Percentiles rank a stretch among this genome's conserved stretches.
Conservation (phyloP, 1,140 invertebrate species). For the Aphaenogaster rudis region DNA sequence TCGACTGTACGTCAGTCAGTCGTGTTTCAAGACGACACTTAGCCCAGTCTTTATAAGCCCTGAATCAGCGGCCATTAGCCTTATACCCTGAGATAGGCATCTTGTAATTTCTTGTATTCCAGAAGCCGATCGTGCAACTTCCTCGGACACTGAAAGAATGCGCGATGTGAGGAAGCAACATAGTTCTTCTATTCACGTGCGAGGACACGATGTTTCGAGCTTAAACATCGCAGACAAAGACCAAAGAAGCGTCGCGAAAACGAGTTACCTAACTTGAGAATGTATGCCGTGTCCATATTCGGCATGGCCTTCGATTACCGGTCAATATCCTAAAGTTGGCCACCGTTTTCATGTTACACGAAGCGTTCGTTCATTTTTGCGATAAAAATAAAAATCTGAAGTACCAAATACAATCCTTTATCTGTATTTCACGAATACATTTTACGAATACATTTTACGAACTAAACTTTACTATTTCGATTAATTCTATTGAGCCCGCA, state of each 20-base stretch:
- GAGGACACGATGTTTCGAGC: conserved; percentile 56
- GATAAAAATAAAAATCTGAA: not conserved
- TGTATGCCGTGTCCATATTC: not conserved
- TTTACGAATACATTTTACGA: not conserved
- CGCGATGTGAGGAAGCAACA: conserved; percentile 58
- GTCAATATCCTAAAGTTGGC: not conserved
- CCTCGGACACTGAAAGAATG: conserved; percentile 76
- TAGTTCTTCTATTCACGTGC: conserved; percentile 66
- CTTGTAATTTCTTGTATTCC: conserved; percentile 82
- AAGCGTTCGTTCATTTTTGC: not conserved
- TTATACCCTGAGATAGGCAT: conserved; percentile 77
- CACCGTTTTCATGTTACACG: not conserved
- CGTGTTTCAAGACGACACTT: conserved; percentile 71
- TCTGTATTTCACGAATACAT: not conserved
- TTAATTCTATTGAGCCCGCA: not conserved
- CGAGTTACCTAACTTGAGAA: conserved; percentile 19
- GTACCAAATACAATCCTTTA: not conserved
- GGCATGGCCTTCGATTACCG: not conserved
- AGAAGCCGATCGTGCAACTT: conserved; percentile 58
- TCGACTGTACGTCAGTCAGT: conserved; percentile 61
- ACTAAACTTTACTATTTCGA: not conserved
- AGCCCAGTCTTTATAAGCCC: conserved; percentile 72
- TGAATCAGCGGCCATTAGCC: conserved; percentile 76
- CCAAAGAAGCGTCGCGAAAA: conserved; percentile 48
- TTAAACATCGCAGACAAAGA: conserved; percentile 6